Percentiles rank a stretch among this genome's conserved stretches.
Conservation (phyloP, 2,797 vertebrate species). For the Scleropages formosus region DNA sequence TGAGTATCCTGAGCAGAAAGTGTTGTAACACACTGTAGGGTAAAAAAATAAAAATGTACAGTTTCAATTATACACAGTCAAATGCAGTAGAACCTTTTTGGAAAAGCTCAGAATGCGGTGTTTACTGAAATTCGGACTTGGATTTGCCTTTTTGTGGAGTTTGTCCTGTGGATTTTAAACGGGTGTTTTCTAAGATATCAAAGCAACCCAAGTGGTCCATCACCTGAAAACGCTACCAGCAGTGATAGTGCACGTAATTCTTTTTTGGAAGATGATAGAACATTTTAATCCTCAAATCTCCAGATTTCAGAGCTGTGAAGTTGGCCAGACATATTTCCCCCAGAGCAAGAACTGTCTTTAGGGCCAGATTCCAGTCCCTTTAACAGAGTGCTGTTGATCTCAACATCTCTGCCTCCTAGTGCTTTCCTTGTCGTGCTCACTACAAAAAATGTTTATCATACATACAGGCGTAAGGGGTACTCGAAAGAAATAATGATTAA, state of each 20-base stretch:
- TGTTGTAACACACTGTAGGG: too few species aligned
- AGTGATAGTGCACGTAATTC: not conserved
- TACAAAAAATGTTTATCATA: not conserved
- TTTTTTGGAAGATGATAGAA: slow-evolving; percentile 17
- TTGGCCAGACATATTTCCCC: slow-evolving; percentile 2
- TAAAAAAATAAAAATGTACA: too few species aligned
- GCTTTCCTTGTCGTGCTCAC: not conserved
- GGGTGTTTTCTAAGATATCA: slow-evolving; percentile 7
- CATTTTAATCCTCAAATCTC: slow-evolving; percentile 25
- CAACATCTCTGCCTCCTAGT: not conserved
- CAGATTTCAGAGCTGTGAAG: slow-evolving; percentile 17
- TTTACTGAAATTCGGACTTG: too few species aligned
- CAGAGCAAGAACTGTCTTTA: not conserved
- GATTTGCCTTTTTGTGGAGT: too few species aligned
- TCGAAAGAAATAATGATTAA: not conserved
- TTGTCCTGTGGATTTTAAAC: not conserved
- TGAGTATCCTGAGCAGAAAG: too few species aligned
- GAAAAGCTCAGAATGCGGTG: too few species aligned
- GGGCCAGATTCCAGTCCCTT: not conserved
- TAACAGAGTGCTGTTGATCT: not conserved
- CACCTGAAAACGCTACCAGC: not conserved
- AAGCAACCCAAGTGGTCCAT: not conserved
- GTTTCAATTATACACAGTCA: too few species aligned
- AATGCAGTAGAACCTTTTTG: too few species aligned
- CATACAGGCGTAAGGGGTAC: not conserved